Base-by-base conservation (phyloP, 2,888 invertebrate species). In the Patella pellucida region DNA sequence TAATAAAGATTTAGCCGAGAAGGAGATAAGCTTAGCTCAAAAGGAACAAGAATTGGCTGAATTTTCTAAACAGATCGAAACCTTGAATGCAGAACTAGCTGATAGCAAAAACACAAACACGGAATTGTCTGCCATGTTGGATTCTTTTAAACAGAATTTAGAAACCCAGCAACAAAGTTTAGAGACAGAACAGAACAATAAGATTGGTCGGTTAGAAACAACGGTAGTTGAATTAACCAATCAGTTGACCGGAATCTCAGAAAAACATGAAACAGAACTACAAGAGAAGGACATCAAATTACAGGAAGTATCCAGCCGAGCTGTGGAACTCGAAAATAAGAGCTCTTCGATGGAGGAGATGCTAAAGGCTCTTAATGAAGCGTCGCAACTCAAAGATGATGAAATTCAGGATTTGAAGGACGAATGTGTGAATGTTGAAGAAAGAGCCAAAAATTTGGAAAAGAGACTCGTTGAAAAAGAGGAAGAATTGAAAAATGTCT, bases 261-360 rank as follows among this genome's bases (percentile, higher is more conserved):
- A 77, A 71, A 72, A 73, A 69, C 73, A 75, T 7, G 69, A 72
- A 27, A 41, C 19, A 56, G 71, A 73, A 51, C 7, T 70, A 15
- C 62, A 71, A 73, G 78, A 82, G 23, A 77, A 77, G 54, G 72
- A 76, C 62, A 72, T 71, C 11, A 62, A 71, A 31, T 27, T 76
- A 1, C 76, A 76, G 31, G 73, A 76, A 41, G 14, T 70, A n/a
- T 69, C 54, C 19, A 52, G 41, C 41, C 78, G 71, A 41, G 71
- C 75, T 19, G 12, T 68, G 19, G 19, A 68, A 12, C 54, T 79
- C 7, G 71, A 71, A 51, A 75, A 74, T 52, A 70, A 62, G 72
- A 52, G 31, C 52, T 77, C 81, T 15, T 84, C 86, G 3, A 78
- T 86, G 73, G 85, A 86, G 68, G 88, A 87, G 79, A 85, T 85